Conservation (phyloP, 2,113 vertebrate species). For the Ammospiza nelsoni region DNA sequence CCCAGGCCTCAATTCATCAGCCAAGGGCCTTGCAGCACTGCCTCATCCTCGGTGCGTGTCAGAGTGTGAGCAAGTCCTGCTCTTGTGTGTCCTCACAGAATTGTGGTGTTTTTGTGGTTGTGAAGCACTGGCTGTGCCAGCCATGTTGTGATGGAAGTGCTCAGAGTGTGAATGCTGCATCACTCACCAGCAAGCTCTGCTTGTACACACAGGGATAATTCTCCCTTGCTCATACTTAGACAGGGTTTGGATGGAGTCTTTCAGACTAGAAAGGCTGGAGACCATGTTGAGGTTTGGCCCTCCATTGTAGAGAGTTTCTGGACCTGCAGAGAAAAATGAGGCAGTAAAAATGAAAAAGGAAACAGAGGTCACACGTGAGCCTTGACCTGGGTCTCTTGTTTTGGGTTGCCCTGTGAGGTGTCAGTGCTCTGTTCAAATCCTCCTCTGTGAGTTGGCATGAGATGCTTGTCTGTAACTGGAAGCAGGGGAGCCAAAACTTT, state of each 20-base stretch:
- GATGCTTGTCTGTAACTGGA: background rate
- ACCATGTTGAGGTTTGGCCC: background rate
- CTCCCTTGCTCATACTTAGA: background rate
- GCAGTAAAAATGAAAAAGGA: background rate
- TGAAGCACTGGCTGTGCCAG: background rate
- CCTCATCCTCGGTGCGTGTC: background rate
- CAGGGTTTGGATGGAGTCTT: background rate
- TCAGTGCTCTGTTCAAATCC: background rate
- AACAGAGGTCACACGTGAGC: background rate
- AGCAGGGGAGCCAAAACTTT: background rate
- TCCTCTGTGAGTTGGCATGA: background rate
- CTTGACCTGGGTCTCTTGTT: background rate
- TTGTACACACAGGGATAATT: background rate
- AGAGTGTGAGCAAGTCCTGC: background rate
- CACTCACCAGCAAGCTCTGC: background rate
- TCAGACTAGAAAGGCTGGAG: background rate
- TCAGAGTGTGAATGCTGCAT: background rate
- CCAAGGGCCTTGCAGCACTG: rapidly evolving
- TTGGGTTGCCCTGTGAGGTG: background rate
- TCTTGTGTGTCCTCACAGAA: background rate
- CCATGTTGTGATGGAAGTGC: background rate
- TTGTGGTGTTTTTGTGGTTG: background rate
- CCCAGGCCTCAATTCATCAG: rapidly evolving
- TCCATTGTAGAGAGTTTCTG: background rate
- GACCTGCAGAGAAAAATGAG: background rate